Base-by-base conservation (phyloP, 2,113 vertebrate species). In the Caloenas nicobarica region DNA sequence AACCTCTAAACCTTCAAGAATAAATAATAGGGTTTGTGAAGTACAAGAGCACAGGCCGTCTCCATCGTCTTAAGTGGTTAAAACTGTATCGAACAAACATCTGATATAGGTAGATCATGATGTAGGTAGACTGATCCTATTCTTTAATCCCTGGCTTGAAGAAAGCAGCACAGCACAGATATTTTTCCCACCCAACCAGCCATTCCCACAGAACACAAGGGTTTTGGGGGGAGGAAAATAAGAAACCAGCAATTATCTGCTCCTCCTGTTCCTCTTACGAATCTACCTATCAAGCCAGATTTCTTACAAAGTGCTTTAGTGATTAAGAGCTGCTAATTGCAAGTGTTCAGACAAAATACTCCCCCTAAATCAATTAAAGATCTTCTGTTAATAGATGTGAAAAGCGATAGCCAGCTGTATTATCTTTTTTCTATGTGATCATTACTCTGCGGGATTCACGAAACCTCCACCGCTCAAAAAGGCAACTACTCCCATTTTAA, bases 321-420 rank as follows among this genome's bases (percentile, higher is more conserved):
- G 81, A 89, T 73, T 73, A 85, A 85, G 40, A 94, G 86, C 68
- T 88, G 68, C 80, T 96, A 93, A 93, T 44, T 93, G 69, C 86
- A 86, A 90, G 53, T 16, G 48, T 74, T 88, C 5, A 25, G 56
- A 69, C 42, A 92, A 86, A 83, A 81, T 40, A 83, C 51, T 16
- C 9, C 29, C 53, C 23, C 51, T 7, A 57, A 94, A 91, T 80
- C 87, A 90, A 86, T 87, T 79, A 70, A 91, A 86, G 86, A 71
- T 56, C 88, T 87, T 81, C 28, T 19, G 64, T 85, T 94, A 46
- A 64, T 58, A 95, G 72, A 93, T 57, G 65, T 58, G 76, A 88
- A 91, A 91, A 33, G 56, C 0, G 0, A 95, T 16, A 86, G 42
- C 15, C 85, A 83, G 81, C 51, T 86, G 61, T 29, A 78, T 87